A percentile compares a stretch with the other conserved stretches of the same genome.
phyloP scores from a whole-genome alignment of 2,888 invertebrate species.

The Ptychoptera contaminata region DNA sequence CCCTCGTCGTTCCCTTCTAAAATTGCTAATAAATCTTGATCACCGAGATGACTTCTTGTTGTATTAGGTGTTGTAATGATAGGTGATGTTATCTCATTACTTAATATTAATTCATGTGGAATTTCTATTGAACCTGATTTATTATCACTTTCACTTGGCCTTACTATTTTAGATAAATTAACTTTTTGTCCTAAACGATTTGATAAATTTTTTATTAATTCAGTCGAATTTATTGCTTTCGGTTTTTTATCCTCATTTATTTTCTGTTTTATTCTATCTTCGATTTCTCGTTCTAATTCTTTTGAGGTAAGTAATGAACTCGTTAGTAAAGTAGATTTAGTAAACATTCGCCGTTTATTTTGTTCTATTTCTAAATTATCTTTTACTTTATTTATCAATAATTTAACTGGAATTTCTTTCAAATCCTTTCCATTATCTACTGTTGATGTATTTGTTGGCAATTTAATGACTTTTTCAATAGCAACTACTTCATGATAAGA shows the following conservation, averaged over 20 bases:
- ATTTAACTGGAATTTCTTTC: no score
- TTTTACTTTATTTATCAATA: no score
- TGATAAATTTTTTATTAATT: not conserved
- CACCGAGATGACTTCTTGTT: not conserved
- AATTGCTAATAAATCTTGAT: slow-evolving; percentile 30
- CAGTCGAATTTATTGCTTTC: not conserved
- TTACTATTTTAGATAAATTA: not conserved
- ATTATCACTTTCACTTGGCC: not conserved
- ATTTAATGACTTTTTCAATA: no score
- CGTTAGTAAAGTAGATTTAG: not conserved
- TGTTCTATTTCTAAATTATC: no score
- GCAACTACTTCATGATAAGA: no score
- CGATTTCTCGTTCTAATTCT: not conserved
- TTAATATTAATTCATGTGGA: slow-evolving; percentile 1
- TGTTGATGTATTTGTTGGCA: no score
- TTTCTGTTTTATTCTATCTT: not conserved
- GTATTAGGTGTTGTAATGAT: not conserved
- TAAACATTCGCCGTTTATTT: no score
- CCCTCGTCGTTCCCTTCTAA: slow-evolving; percentile 39
- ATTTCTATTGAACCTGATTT: slow-evolving; percentile 2
- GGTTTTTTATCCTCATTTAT: not conserved
- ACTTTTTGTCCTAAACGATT: not conserved
- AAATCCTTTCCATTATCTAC: no score
- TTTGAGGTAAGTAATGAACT: not conserved
- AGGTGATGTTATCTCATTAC: not conserved